Conservation (phyloP, 2,797 vertebrate species). For the Fundulus diaphanus region DNA sequence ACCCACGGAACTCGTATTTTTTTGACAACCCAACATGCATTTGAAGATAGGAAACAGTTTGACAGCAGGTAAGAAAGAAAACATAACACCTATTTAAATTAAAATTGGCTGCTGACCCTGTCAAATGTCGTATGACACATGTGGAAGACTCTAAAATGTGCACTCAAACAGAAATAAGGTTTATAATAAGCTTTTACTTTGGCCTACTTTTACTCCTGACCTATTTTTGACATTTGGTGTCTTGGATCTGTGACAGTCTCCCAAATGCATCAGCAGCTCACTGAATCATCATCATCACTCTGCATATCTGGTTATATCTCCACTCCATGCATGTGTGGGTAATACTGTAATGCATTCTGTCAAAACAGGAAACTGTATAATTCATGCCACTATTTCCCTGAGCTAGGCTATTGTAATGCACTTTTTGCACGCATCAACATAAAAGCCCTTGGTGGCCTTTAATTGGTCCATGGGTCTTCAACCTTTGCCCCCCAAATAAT, state of each 20-base stretch:
- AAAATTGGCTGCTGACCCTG: background rate
- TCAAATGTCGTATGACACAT: background rate
- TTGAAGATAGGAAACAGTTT: background rate
- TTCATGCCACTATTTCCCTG: background rate
- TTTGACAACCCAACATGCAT: background rate
- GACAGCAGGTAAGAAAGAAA: background rate
- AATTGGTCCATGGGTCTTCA: too few species aligned
- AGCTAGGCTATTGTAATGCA: background rate
- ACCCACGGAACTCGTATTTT: background rate
- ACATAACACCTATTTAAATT: background rate
- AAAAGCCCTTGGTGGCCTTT: too few species aligned
- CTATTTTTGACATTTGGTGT: conserved; percentile 2
- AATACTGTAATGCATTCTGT: background rate
- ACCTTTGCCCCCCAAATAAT: too few species aligned
- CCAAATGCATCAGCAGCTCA: background rate
- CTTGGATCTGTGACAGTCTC: background rate
- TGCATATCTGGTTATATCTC: background rate
- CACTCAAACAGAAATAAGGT: background rate
- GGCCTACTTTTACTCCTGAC: conserved; percentile 1
- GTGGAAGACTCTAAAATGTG: background rate
- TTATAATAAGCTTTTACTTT: conserved; percentile 3
- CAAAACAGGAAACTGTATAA: background rate
- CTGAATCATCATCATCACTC: background rate
- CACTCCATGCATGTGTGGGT: background rate
- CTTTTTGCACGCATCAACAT: too few species aligned